phyloP scores from a whole-genome alignment of 2,113 vertebrate genomes.

The Smithornis capensis region DNA sequence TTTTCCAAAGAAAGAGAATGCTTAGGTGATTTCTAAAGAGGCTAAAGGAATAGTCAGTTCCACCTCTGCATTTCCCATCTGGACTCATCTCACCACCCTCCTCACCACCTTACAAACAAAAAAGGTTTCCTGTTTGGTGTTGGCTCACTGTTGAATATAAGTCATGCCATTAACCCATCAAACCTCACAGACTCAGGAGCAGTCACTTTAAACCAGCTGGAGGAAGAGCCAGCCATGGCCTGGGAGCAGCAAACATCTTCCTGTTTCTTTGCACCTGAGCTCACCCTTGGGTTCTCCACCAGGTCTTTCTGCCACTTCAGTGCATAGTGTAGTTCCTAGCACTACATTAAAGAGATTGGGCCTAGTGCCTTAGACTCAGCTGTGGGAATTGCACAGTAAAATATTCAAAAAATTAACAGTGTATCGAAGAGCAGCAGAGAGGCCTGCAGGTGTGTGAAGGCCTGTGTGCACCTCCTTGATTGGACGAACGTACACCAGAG shows the following conservation, averaged over 20 bases:
- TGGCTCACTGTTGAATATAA: background rate
- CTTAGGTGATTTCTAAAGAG: background rate
- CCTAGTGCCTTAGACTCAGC: no score
- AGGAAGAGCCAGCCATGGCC: background rate
- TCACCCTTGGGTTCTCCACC: accelerated
- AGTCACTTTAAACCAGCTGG: background rate
- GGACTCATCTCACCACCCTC: accelerated
- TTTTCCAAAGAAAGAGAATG: background rate
- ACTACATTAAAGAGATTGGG: no score
- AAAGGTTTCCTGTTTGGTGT: background rate
- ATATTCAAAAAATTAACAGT: no score
- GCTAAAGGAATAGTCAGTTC: background rate
- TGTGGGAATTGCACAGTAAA: no score
- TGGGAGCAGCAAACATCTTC: background rate
- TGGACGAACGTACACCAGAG: no score
- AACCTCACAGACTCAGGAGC: background rate
- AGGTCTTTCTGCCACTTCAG: background rate
- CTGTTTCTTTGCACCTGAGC: background rate
- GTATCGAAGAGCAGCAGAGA: no score
- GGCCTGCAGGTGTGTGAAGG: no score
- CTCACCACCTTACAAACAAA: background rate
- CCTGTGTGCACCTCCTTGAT: no score
- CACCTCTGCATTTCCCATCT: background rate
- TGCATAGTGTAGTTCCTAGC: background rate
- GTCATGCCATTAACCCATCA: background rate